phyloP scores from a whole-genome alignment of 2,888 invertebrate genomes.

The Drosophila mulleri region DNA sequence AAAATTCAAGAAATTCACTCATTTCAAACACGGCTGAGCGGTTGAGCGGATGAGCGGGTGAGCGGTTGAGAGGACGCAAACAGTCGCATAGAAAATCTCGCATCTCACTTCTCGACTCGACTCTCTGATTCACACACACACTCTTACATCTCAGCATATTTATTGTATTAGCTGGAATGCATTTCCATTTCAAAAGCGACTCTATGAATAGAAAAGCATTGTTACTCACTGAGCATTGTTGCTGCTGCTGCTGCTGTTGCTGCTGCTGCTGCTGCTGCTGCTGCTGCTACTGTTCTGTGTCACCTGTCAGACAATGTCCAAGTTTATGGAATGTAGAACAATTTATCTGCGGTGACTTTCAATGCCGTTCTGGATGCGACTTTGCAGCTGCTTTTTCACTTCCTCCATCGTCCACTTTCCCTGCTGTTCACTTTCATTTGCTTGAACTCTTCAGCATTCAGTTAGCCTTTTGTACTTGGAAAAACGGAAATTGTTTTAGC shows the following conservation, averaged over 20 bases:
- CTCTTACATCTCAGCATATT: conserved; percentile 21
- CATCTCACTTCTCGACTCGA: conserved; percentile 24
- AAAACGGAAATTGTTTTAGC: conserved; percentile 69
- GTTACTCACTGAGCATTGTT: conserved; percentile 42
- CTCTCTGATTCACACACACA: conserved; percentile 10
- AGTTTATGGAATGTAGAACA: conserved; percentile 45
- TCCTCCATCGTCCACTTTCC: neutral
- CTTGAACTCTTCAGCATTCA: conserved; percentile 29
- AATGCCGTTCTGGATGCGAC: conserved; percentile 24
- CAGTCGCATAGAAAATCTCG: conserved; percentile 44
- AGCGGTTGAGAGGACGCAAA: neutral
- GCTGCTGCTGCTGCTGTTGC: conserved; percentile 2
- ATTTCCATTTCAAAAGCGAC: conserved; percentile 60
- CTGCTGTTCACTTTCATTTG: conserved; percentile 49
- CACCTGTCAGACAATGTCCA: conserved; percentile 41
- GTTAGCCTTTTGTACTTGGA: conserved; percentile 33
- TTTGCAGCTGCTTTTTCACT: conserved; percentile 8
- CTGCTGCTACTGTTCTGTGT: conserved; percentile 20
- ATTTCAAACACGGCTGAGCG: conserved; percentile 19
- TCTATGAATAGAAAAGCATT: conserved; percentile 55
- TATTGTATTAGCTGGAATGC: conserved; percentile 64
- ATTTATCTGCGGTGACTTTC: conserved; percentile 45
- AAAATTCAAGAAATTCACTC: conserved; percentile 59
- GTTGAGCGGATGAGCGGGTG: neutral
- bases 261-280: neutral